Evolutionary conservation across 1,140 invertebrate species (phyloP).

Genomic region (Chlorops oryzae): DNA sequence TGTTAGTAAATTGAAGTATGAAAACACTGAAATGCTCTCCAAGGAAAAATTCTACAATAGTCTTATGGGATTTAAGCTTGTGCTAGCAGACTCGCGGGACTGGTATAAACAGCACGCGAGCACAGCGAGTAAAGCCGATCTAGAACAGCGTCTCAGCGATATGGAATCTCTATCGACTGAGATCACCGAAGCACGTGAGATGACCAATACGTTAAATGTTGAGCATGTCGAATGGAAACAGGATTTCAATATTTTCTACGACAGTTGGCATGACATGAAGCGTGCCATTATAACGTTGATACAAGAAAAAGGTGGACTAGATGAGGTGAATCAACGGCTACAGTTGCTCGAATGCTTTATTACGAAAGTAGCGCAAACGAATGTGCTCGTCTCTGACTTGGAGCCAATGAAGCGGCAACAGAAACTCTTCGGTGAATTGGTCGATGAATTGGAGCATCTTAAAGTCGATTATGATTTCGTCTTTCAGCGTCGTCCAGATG

Average conservation of each 20-base stretch:
- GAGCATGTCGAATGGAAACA: slow-evolving; percentile 41
- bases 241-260: slow-evolving; percentile 42
- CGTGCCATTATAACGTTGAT: slow-evolving; percentile 35
- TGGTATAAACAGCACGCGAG: slow-evolving; percentile 46
- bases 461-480: slow-evolving; percentile 45
- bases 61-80: slow-evolving; percentile 41
- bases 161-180: slow-evolving; percentile 41
- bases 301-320: slow-evolving; percentile 32
- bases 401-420: slow-evolving; percentile 46
- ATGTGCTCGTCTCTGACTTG: slow-evolving; percentile 51
- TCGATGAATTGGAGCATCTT: slow-evolving; percentile 46
- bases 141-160: slow-evolving; percentile 40
- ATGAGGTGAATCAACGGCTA: slow-evolving; percentile 24
- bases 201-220: slow-evolving; percentile 27
- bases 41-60: slow-evolving; percentile 47
- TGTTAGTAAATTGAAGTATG: slow-evolving; percentile 22
- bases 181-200: slow-evolving; percentile 31
- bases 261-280: slow-evolving; percentile 46
- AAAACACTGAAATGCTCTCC: slow-evolving; percentile 24
- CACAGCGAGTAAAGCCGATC: slow-evolving; percentile 31
- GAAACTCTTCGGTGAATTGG: slow-evolving; percentile 41
- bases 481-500: slow-evolving; percentile 21
- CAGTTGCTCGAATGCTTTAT: slow-evolving; percentile 40
- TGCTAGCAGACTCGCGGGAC: slow-evolving; percentile 41
- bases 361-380: slow-evolving; percentile 43